Percentiles rank a stretch among this genome's conserved stretches.
Conservation (phyloP, 2,888 invertebrate species). For the Mechanitis messenoides region DNA sequence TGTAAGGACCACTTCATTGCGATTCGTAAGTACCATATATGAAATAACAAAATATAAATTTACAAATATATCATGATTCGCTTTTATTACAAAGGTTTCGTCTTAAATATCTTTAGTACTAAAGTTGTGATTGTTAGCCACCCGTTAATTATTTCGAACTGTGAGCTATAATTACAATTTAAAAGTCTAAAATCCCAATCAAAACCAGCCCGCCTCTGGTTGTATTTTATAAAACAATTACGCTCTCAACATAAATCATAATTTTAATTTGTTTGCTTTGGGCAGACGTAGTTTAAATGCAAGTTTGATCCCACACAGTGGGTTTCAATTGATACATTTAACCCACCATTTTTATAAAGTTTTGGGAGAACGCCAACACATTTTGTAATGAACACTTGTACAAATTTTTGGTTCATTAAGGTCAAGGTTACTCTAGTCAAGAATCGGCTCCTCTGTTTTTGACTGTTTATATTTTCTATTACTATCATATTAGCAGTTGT, state of each 20-base stretch:
- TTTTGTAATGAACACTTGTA: constrained; percentile 46
- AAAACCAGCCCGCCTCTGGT: constrained; percentile 8
- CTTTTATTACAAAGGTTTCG: neutral
- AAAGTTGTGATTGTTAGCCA: neutral
- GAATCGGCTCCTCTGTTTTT: constrained; percentile 26
- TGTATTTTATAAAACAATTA: constrained; percentile 25
- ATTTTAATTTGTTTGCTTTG: constrained; percentile 31
- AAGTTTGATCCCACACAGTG: constrained; percentile 35
- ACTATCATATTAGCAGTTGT: constrained; percentile 1
- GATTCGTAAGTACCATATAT: no score
- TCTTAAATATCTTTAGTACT: neutral
- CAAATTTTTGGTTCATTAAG: constrained; percentile 53
- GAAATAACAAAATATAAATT: no score
- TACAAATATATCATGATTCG: no score
- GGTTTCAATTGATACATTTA: constrained; percentile 59
- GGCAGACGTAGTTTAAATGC: constrained; percentile 37
- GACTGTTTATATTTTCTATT: constrained; percentile 18
- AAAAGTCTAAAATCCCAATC: constrained; percentile 3
- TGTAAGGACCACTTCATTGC: constrained; percentile 15
- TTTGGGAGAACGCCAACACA: constrained; percentile 62
- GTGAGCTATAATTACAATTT: constrained; percentile 8
- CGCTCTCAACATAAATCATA: constrained; percentile 28
- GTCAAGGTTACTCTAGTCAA: constrained; percentile 53
- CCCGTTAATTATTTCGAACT: neutral
- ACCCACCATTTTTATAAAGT: constrained; percentile 63